phyloP scores from a whole-genome alignment of 2,113 vertebrate species.

The Felis catus region F.catus_Fca126_mat1.0 CM031414.1:63068501-63069000 shows the following conservation, averaged over 20 bases:
- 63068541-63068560: neutral
- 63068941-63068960: constrained; percentile 57
- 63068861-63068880: neutral
- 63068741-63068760: constrained; percentile 4
- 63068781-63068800: constrained; percentile 18
- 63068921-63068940: neutral
- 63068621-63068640: neutral
- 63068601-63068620: neutral
- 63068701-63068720: neutral
- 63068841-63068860: neutral
- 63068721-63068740: neutral
- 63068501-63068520: neutral
- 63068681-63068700: neutral
- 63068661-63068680: constrained; percentile 16
- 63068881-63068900: neutral
- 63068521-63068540: constrained; percentile 42
- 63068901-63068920: constrained; percentile 13
- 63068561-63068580: neutral
- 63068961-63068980: constrained; percentile 81
- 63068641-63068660: constrained; percentile 42
- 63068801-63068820: neutral
- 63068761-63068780: constrained; percentile 20
- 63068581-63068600: neutral
- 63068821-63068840: constrained; percentile 32
- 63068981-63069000: neutral